Evolutionary conservation across 1,140 invertebrate species (phyloP).

Genomic region (Saccostrea glomerata): DNA sequence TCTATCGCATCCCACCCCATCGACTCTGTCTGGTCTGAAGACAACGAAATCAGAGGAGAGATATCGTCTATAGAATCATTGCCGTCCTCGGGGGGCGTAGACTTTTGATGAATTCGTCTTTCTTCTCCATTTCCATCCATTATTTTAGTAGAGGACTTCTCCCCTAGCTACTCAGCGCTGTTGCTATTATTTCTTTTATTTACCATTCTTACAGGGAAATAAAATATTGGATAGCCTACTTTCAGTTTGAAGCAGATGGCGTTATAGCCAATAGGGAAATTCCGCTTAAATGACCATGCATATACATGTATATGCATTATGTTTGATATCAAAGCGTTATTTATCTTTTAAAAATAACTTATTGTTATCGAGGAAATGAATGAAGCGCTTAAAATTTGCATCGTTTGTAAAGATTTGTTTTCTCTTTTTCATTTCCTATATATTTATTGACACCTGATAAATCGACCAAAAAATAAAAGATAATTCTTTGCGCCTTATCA

Average conservation of each 20-base stretch:
- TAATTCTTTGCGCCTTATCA: background rate
- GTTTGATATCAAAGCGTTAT: too few relatives aligned
- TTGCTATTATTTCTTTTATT: background rate
- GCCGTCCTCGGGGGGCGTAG: background rate
- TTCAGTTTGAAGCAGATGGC: background rate
- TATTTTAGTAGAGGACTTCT: background rate
- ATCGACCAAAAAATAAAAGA: too few relatives aligned
- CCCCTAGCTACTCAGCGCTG: background rate
- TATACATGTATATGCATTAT: background rate
- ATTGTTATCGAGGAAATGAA: too few relatives aligned
- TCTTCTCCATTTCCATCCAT: background rate
- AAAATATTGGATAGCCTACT: background rate
- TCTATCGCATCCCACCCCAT: background rate
- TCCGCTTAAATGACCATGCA: background rate
- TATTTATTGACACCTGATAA: too few relatives aligned
- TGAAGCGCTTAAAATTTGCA: too few relatives aligned
- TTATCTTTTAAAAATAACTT: too few relatives aligned
- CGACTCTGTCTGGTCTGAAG: background rate
- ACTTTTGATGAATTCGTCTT: background rate
- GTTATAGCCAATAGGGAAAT: background rate
- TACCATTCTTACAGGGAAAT: conserved; percentile 8
- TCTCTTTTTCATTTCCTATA: too few relatives aligned
- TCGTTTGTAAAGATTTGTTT: too few relatives aligned
- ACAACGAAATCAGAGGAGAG: background rate
- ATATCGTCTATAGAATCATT: background rate